Conservation (phyloP, 2,888 invertebrate genomes). For the Homarus gammarus region DNA sequence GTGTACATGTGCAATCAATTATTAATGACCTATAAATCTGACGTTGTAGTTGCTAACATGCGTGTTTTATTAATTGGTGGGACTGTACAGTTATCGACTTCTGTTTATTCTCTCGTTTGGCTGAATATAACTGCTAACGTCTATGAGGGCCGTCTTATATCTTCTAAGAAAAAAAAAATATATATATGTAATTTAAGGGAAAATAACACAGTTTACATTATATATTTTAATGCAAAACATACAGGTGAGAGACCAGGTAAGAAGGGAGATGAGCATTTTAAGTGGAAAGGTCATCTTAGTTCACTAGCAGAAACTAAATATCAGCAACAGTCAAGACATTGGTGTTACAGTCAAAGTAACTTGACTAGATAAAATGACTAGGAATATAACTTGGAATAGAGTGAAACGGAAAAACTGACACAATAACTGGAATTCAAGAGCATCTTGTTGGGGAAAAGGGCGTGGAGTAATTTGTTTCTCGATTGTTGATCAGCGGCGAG, state of each 20-base stretch:
- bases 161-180: no score
- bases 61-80: no score
- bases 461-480: not conserved
- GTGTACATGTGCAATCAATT: no score
- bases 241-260: conserved; percentile 31
- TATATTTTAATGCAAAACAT: conserved; percentile 57
- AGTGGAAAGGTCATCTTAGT: conserved; percentile 14
- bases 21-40: no score
- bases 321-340: conserved; percentile 21
- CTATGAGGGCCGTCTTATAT: no score
- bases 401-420: not conserved
- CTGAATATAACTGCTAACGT: no score
- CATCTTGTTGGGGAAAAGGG: not conserved
- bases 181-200: no score
- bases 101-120: no score
- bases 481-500: not conserved
- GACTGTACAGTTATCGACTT: no score
- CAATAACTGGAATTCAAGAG: not conserved
- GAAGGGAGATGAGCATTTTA: not conserved
- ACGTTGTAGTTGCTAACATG: no score
- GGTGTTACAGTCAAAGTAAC: conserved; percentile 7
- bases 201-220: conserved; percentile 21
- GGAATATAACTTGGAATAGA: conserved; percentile 6
- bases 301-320: not conserved
- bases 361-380: conserved; percentile 26